Percentiles rank a stretch among this genome's conserved stretches.
phyloP scores from a whole-genome alignment of 2,797 vertebrate genomes.

The Sardinella longiceps region DNA sequence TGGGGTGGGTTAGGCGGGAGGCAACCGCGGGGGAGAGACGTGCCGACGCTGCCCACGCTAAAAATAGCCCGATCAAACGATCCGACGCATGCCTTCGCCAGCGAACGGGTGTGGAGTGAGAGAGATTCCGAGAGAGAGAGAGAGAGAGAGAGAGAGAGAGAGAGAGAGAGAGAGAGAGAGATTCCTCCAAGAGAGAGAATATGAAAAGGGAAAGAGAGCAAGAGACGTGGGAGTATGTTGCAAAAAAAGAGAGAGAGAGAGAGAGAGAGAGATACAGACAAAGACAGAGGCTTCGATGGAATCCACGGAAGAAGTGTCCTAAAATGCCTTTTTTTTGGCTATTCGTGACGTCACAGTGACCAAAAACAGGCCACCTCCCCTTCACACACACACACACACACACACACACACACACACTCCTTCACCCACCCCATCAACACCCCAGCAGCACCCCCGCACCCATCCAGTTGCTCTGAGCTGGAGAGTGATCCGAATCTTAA shows the following conservation, averaged over 20 bases:
- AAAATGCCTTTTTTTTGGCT: slow-evolving; percentile 60
- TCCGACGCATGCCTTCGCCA: slow-evolving; percentile 54
- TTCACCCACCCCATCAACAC: not conserved
- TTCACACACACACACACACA: not conserved
- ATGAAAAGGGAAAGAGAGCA: not conserved
- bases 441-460: no score
- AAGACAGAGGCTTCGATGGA: slow-evolving; percentile 19
- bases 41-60: slow-evolving; percentile 52
- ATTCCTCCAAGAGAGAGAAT: no score
- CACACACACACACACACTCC: not conserved
- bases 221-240: no score
- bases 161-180: not conserved
- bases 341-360: slow-evolving; percentile 65
- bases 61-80: slow-evolving; percentile 68
- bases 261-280: not conserved
- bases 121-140: not conserved
- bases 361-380: slow-evolving; percentile 48
- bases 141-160: not conserved
- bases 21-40: slow-evolving; percentile 63
- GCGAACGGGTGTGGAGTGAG: slow-evolving; percentile 23
- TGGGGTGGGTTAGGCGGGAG: slow-evolving; percentile 46
- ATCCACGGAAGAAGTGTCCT: slow-evolving; percentile 52
- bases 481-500: slow-evolving; percentile 11
- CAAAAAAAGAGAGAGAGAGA: no score
- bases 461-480: not conserved